Evolutionary conservation across 2,113 vertebrate genomes (phyloP).

Genomic region (Cynoglossus semilaevis): DNA sequence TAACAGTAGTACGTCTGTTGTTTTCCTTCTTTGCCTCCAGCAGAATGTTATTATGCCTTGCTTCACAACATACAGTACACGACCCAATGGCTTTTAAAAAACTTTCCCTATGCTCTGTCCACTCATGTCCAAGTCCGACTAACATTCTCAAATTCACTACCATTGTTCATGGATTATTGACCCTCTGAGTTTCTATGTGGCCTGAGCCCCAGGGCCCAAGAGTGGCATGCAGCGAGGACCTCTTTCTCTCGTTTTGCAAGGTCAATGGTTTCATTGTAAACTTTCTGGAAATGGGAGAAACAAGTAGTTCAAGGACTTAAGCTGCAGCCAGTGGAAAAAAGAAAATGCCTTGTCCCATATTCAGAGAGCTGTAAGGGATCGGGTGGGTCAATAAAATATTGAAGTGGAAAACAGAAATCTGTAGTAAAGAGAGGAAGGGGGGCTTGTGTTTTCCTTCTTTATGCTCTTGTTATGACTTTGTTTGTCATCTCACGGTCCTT

Average conservation of each 20-base stretch:
- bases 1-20: too few relatives aligned
- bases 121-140: background rate
- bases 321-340: constrained; percentile 46
- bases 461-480: constrained; percentile 27
- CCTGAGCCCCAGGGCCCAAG: background rate
- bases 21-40: too few relatives aligned
- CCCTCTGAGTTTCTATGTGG: constrained; percentile 25
- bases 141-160: constrained; percentile 12
- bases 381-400: constrained; percentile 53
- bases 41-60: too few relatives aligned
- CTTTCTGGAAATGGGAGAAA: constrained; percentile 30
- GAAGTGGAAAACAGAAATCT: background rate
- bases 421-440: constrained; percentile 4
- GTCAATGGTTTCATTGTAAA: constrained; percentile 49
- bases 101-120: too few relatives aligned
- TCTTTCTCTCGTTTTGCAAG: constrained; percentile 38
- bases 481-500: constrained; percentile 31
- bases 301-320: constrained; percentile 64
- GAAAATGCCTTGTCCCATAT: constrained; percentile 61
- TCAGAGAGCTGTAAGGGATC: constrained; percentile 37
- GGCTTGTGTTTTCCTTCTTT: constrained; percentile 8
- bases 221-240: constrained; percentile 14
- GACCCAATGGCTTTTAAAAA: too few relatives aligned
- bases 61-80: too few relatives aligned
- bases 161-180: constrained; percentile 23